phyloP scores from a whole-genome alignment of 2,888 invertebrate genomes.

The Spisula solida region DNA sequence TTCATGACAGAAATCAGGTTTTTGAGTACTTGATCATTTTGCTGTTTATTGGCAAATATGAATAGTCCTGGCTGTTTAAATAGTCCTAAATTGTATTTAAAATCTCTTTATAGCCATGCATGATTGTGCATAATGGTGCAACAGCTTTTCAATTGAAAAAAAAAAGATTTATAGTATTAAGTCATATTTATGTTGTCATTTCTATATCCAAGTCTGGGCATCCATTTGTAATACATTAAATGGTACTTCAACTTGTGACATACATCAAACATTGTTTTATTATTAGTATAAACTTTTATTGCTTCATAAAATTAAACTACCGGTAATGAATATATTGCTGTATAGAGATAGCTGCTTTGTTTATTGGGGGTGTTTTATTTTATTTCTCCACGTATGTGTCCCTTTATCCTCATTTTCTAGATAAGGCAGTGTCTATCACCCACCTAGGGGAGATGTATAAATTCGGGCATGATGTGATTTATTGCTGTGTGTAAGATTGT shows the following conservation, averaged over 20 bases:
- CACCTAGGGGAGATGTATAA: neutral
- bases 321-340: neutral
- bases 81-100: too few species aligned
- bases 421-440: neutral
- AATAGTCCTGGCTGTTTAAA: too few species aligned
- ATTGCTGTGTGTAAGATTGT: neutral
- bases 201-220: too few species aligned
- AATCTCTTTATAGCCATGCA: too few species aligned
- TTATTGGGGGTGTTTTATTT: neutral
- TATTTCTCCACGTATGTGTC: neutral
- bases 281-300: conserved; percentile 4
- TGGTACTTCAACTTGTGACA: neutral
- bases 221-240: too few species aligned
- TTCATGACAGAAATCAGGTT: too few species aligned
- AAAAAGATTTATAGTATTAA: too few species aligned
- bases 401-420: neutral
- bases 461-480: neutral
- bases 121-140: too few species aligned
- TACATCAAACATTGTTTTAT: neutral
- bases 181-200: too few species aligned
- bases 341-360: neutral
- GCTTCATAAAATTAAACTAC: conserved; percentile 12
- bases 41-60: too few species aligned
- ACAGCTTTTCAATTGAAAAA: too few species aligned
- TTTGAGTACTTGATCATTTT: too few species aligned